Base-by-base conservation (phyloP, 2,888 invertebrate genomes). In the Mythimna ferrago region DNA sequence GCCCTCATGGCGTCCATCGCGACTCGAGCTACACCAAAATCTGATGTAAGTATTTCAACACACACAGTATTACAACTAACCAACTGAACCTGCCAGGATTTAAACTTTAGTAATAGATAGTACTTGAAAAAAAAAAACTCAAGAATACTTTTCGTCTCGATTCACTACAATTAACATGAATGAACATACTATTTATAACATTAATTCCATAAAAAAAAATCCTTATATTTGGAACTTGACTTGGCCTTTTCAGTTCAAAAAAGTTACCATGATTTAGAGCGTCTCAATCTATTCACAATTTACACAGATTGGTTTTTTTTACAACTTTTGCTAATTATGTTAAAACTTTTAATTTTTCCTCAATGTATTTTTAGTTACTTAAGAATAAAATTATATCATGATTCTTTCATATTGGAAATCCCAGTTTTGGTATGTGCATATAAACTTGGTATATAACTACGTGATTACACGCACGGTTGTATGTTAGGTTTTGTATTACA, bases 1-100 rank as follows among this genome's bases (percentile, higher is more conserved):
- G 71, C 90, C 5, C 85, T 96, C 2, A 86, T 96, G 16, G 86
- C 93, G 0, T 86, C 92, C 2, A 83, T 95, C 19, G 89, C 93
- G 2, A 90, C 94, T 2, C 90, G 94, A 11, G 87, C 88, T 2
- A 92, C 94, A 0, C 79, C 91, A 0, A 90, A 91, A 72, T 89
- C 93, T 38, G 93, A 94, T 86, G 96, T 96, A 83, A 61, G 61
- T 61, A 2, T 60, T 21, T 4, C 14, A 11, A 38, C 32, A 19
- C 35, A 6, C 32, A 35, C 4, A n/a, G n/a, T 35, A 1, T 9
- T 35, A 1, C 9, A 10, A 6, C 35, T 35, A 35, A 58, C 10
- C 19, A 5, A 57, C 21, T 32, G 16, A 48, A 6, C 16, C 48
- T 48, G 48, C 6, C 6, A 48, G 16, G 48, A 19, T 6, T 6